Conservation (phyloP, 2,113 vertebrate species). For the Tetrax tetrax region DNA sequence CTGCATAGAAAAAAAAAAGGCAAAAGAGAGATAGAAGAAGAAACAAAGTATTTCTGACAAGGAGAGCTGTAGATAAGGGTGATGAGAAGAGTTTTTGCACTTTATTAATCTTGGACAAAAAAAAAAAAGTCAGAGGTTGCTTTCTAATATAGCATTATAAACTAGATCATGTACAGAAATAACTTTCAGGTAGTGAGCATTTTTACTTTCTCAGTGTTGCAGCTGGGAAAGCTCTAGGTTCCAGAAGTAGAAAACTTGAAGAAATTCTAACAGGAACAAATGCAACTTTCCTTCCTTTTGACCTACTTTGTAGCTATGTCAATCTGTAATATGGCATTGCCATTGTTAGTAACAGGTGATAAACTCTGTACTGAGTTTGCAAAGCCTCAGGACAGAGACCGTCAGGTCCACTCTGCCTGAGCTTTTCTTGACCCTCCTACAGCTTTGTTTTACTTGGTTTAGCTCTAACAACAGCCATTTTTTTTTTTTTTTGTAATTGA, state of each 20-base stretch:
- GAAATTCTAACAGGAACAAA: neutral
- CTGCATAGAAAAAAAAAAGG: neutral
- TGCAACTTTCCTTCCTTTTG: neutral
- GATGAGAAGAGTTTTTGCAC: neutral
- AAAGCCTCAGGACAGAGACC: neutral
- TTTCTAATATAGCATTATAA: neutral
- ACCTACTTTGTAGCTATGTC: rapidly evolving
- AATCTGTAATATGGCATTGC: neutral
- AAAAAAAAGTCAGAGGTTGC: neutral
- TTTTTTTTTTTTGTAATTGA: neutral
- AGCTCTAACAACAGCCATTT: neutral
- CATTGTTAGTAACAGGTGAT: neutral
- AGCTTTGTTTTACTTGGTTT: neutral
- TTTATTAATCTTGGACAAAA: neutral
- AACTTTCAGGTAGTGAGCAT: neutral
- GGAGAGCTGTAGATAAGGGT: neutral
- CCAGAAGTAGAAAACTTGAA: neutral
- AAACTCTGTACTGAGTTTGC: neutral
- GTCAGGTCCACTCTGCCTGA: neutral
- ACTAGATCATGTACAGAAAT: neutral
- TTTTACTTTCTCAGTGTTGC: neutral
- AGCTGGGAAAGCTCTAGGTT: neutral
- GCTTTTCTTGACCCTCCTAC: neutral
- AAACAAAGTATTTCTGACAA: neutral
- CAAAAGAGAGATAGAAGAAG: neutral